Base-by-base conservation (phyloP, 2,113 vertebrate genomes). In the Elephantulus edwardii region DNA sequence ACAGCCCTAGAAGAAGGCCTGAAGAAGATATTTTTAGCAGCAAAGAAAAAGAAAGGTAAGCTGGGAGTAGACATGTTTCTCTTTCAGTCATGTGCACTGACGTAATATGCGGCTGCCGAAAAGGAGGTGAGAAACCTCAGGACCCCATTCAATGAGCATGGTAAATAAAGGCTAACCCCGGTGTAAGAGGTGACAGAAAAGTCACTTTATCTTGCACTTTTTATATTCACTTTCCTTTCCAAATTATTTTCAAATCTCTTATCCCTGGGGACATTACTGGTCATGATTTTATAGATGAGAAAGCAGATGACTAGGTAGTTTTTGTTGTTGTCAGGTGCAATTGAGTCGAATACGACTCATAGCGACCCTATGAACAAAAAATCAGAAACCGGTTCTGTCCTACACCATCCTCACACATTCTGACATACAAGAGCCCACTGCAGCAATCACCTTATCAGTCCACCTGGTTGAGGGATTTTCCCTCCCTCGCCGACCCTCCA, bases 1-100 rank as follows among this genome's bases (percentile, higher is more conserved):
- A 96, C 96, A 14, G 98, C 98, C 93, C 97, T 99, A 91, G 98
- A 99, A 87, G 97, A 98, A 60, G 98, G 98, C n/a, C 97, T 99
- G 71, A 98, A 97, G 96, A 99, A 98, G 98, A 98, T 99, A 90
- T 98, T 96, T 94, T 90, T 93, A 66, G 98, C 96, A 79, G 99
- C 98, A 93, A 98, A 98, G 97, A 97, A 96, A 95, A 98, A 87
- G 30, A 98, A 98, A 74, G 99, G 99, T 99, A 97, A 96, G 96
- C 66, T 38, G 70, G 52, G 26, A 93, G 48, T 2, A 71, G 52
- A 44, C 2, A 0, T 74, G 40, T 81, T 58, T 71, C 66, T 46
- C 44, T 79, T 81, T n/a, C 42, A 56, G 17, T 6, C 6, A 6
- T 62, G 26, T 72, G 17, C 64, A 38, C 19, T 14, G 62, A 33